Base-by-base conservation (phyloP, 2,888 invertebrate species). In the Octodonta nipae region DNA sequence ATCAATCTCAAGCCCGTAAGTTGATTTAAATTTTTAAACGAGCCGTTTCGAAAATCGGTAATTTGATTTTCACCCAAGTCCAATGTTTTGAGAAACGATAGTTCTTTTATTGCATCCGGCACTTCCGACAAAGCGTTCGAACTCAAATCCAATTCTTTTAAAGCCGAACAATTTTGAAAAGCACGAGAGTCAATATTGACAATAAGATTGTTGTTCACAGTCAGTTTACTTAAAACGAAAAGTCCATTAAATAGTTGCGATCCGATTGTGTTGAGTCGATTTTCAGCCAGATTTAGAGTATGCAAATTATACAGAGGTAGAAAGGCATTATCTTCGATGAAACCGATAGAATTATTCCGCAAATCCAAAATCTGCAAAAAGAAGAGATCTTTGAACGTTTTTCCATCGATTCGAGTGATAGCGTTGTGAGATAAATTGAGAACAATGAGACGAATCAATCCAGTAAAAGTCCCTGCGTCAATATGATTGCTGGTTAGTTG, bases 11-110 rank as follows among this genome's bases (percentile, higher is more conserved):
- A 65, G 11, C 87, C 85, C 33, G 85, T 86, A 45, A 95, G 68
- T 61, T 88, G 85, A 48, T 81, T 77, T 32, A 93, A 67, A 57
- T 86, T 84, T 55, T 75, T 76, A 54, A 93, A 83, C 3, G 86
- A 83, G 35, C 83, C 83, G 52, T 88, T 86, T 53, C 71, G 75
- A 45, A 95, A 80, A 32, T 73, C 73, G 24, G 74, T 74, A 50
- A 95, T 85, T 60, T 82, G 79, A 66, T 93, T 95, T 63, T 91
- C 88, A 30, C 88, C 89, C 51, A 95, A 68, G 61, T 91, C 88
- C 32, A 95, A 68, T 1, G 85, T 85, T 62, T 86, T 85, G 42
- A 93, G 65, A 58, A 86, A 80, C 29, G 80, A 73, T 34, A 88
- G 65, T 53, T 83, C 84, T 61, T 77, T 76, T 36, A 88, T 64